Percentiles rank a stretch among this genome's conserved stretches.
phyloP scores from a whole-genome alignment of 2,888 invertebrate genomes.

The Pollenia angustigena region DNA sequence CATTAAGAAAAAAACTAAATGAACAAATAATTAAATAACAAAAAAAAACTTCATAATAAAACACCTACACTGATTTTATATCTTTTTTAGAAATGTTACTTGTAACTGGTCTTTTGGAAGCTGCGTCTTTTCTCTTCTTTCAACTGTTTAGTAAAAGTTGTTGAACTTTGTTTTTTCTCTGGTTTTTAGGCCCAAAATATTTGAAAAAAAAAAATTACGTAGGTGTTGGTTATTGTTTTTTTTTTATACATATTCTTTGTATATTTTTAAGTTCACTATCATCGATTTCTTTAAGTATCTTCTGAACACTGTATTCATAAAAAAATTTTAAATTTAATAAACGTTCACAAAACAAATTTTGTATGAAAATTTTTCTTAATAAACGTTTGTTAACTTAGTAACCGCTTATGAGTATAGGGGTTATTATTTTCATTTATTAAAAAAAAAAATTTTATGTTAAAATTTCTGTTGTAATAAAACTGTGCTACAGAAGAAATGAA shows the following conservation, averaged over 20 bases:
- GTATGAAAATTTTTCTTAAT: no score
- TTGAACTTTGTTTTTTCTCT: conserved; percentile 62
- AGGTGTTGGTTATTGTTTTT: conserved; percentile 37
- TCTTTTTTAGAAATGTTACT: conserved; percentile 27
- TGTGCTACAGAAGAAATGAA: not conserved
- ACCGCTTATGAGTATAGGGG: no score
- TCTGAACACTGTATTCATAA: conserved; percentile 30
- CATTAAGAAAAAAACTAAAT: conserved; percentile 10
- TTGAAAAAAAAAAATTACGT: conserved; percentile 41
- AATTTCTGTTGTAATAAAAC: conserved; percentile 14
- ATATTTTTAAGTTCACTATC: conserved; percentile 2
- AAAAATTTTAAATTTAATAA: conserved; percentile 3
- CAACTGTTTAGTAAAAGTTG: conserved; percentile 46
- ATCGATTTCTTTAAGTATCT: conserved; percentile 17
- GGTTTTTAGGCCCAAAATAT: not conserved
- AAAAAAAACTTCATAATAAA: conserved; percentile 25
- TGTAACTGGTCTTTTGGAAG: conserved; percentile 35
- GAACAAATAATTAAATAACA: not conserved
- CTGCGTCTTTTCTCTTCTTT: not conserved
- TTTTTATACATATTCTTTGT: not conserved
- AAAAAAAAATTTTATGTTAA: not conserved
- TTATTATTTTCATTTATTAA: not conserved
- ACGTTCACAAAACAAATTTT: no score
- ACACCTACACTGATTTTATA: conserved; percentile 60
- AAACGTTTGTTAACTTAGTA: no score